A percentile compares a stretch with the other conserved stretches of the same genome.
These are phyloP conservation scores for Catostylus mosaicus DNA, from an alignment of 30 jellyfish, hydroid and myxozoan species.

Conservation along the genomic window DNA sequence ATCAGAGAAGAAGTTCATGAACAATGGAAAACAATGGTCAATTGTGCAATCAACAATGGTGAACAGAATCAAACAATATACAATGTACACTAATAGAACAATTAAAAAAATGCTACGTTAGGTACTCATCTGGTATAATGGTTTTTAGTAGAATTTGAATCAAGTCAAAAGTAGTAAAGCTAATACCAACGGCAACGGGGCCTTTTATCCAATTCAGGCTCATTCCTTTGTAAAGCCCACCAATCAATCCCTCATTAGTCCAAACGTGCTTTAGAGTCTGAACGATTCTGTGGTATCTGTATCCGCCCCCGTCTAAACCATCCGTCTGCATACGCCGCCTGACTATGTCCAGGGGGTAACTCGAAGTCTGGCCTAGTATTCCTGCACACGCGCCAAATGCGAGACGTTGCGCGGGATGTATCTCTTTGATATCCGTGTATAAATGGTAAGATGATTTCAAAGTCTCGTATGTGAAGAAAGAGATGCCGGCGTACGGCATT, in stretches of 20 bases:
- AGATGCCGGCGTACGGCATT: slow-evolving; percentile 98
- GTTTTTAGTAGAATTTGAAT: slow-evolving; percentile 36
- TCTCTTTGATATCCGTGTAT: slow-evolving; percentile 50
- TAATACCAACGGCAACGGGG: slow-evolving; percentile 96
- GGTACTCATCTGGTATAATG: slow-evolving; percentile 20
- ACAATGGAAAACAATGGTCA: too few species aligned
- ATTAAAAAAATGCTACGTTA: background rate
- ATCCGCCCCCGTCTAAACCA: slow-evolving; percentile 92
- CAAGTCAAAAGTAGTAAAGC: slow-evolving; percentile 88
- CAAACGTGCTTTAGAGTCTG: slow-evolving; percentile 54
- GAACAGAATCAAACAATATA: too few species aligned
- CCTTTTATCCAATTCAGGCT: slow-evolving; percentile 94
- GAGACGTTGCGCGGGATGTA: slow-evolving; percentile 67
- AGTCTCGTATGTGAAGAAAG: slow-evolving; percentile 92
- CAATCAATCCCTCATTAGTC: slow-evolving; percentile 82
- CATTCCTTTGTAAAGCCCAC: slow-evolving; percentile 90
- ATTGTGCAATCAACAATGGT: too few species aligned
- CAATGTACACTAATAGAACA: too few species aligned
- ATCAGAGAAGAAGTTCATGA: too few species aligned
- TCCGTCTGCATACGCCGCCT: slow-evolving; percentile 98
- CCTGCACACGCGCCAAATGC: slow-evolving; percentile 97
- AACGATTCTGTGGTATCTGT: slow-evolving; percentile 61
- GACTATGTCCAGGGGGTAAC: slow-evolving; percentile 96
- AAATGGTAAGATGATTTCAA: slow-evolving; percentile 73
- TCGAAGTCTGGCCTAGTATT: slow-evolving; percentile 80